Evolutionary conservation across 2,797 vertebrate species (phyloP).

Genomic region (Toxotes lorentzi): DNA sequence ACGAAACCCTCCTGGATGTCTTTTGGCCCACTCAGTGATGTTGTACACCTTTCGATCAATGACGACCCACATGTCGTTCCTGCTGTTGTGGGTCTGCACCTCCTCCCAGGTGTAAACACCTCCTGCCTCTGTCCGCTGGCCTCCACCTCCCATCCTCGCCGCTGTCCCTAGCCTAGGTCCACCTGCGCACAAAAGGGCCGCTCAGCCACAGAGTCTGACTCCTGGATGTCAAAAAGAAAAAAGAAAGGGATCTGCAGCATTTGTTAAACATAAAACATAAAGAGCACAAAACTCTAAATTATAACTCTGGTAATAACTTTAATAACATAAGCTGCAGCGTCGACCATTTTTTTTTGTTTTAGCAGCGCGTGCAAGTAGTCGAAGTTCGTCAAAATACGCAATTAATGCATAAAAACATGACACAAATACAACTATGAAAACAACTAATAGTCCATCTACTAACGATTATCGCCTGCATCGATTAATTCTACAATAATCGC

Average conservation of each 20-base stretch:
- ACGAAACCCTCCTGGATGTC: slow-evolving; percentile 87
- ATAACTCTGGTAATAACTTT: background rate
- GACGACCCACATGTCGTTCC: slow-evolving; percentile 90
- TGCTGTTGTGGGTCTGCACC: slow-evolving; percentile 86
- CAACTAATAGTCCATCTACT: background rate
- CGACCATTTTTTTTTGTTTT: too few species aligned
- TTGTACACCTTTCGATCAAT: slow-evolving; percentile 92
- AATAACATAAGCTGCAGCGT: too few species aligned
- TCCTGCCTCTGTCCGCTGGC: slow-evolving; percentile 60
- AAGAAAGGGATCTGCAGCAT: background rate
- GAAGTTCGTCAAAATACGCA: background rate
- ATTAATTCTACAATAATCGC: slow-evolving; percentile 7
- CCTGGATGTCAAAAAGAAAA: slow-evolving; percentile 37
- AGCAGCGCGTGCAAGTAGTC: background rate
- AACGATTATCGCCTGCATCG: background rate
- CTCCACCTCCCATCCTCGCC: slow-evolving; percentile 70
- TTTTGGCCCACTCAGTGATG: slow-evolving; percentile 86
- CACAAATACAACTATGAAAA: too few species aligned
- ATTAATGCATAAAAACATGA: background rate
- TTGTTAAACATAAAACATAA: background rate
- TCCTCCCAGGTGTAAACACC: slow-evolving; percentile 91
- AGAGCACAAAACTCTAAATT: background rate
- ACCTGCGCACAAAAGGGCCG: slow-evolving; percentile 35
- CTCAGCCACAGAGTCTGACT: slow-evolving; percentile 51
- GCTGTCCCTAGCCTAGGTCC: slow-evolving; percentile 36